Percentiles rank a stretch among this genome's conserved stretches.
Conservation (phyloP, 2,797 vertebrate species). For the Ptychobarbus kaznakovi region DNA sequence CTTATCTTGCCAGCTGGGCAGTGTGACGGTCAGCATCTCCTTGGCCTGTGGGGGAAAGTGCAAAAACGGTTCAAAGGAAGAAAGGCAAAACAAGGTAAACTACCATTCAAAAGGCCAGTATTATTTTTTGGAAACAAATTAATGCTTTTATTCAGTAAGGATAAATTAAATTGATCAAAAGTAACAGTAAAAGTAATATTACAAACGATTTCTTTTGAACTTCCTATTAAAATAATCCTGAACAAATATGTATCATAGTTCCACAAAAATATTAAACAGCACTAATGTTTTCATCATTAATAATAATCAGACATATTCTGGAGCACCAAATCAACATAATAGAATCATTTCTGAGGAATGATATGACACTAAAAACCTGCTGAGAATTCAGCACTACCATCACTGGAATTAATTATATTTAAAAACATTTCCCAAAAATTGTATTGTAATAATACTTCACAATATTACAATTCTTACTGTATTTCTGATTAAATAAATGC, state of each 20-base stretch:
- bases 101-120: not conserved
- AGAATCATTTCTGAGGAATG: not conserved
- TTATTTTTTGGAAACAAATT: not conserved
- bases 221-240: not conserved
- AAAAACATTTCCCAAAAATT: not conserved
- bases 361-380: not conserved
- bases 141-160: not conserved
- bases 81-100: not conserved
- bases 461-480: not conserved
- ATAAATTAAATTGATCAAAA: not conserved
- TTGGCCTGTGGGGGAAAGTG: conserved; percentile 79
- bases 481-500: not conserved
- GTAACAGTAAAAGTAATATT: not conserved
- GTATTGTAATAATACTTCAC: not conserved
- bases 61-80: not conserved
- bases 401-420: not conserved
- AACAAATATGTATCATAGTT: not conserved
- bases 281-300: not conserved
- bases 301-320: not conserved
- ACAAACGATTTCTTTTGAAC: not conserved
- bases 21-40: conserved; percentile 84
- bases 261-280: not conserved
- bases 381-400: not conserved
- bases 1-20: conserved; percentile 92
- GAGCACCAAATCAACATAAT: not conserved